Conservation (phyloP, 2,797 vertebrate species). For the Denticeps clupeoides region DNA sequence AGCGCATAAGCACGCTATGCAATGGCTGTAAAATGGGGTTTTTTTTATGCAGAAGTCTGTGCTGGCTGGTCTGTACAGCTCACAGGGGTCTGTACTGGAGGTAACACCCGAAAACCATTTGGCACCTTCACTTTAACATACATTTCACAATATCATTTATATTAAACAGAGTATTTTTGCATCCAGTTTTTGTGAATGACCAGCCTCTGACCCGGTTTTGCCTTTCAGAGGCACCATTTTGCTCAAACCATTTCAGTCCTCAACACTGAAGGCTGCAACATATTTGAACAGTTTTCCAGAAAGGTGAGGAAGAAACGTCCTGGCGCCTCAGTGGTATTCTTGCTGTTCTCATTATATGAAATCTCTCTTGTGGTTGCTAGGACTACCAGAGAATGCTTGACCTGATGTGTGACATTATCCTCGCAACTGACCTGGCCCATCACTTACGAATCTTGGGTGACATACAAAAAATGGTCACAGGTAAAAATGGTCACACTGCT, state of each 20-base stretch:
- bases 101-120: conserved; percentile 31
- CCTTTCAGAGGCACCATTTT: conserved; percentile 74
- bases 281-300: conserved; percentile 65
- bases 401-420: conserved; percentile 70
- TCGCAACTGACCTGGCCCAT: conserved; percentile 71
- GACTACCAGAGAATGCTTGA: conserved; percentile 76
- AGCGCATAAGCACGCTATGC: no score
- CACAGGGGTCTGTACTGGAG: conserved; percentile 75
- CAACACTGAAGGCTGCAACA: conserved; percentile 72
- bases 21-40: not conserved
- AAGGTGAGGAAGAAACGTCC: conserved; percentile 15
- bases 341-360: not conserved
- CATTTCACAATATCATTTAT: not conserved
- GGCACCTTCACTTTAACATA: not conserved
- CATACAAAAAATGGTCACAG: conserved; percentile 68
- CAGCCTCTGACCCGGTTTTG: no score
- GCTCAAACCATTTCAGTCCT: conserved; percentile 73
- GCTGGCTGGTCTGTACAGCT: conserved; percentile 68
- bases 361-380: conserved; percentile 31
- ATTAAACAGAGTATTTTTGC: conserved; percentile 1
- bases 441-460: conserved; percentile 72
- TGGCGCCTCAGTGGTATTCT: not conserved
- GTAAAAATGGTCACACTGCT: conserved; percentile 33
- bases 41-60: conserved; percentile 61
- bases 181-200: no score